Conservation (phyloP, 2,888 invertebrate genomes). For the Tiliacea aurago region DNA sequence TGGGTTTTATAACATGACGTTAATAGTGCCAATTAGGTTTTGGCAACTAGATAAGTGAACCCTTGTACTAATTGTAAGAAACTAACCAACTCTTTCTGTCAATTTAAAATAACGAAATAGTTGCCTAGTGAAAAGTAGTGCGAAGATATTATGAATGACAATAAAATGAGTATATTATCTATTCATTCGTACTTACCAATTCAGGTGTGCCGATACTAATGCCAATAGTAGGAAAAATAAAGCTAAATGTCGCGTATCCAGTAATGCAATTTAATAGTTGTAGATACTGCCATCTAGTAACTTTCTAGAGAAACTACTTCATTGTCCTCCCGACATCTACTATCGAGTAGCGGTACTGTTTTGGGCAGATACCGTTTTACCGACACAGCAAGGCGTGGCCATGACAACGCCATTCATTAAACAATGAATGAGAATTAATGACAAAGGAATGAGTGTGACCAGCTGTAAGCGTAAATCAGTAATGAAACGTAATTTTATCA, state of each 20-base stretch:
- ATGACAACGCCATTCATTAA: conserved; percentile 19
- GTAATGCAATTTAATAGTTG: not conserved
- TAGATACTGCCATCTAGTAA: conserved; percentile 18
- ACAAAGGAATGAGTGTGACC: conserved; percentile 43
- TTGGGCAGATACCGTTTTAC: not conserved
- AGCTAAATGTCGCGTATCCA: no score
- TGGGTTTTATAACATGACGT: no score
- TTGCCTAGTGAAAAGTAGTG: not conserved
- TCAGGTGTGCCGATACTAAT: not conserved
- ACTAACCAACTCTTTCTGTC: not conserved
- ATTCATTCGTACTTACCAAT: not conserved
- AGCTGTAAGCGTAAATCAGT: not conserved
- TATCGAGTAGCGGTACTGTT: conserved; percentile 19
- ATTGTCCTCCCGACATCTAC: conserved; percentile 23
- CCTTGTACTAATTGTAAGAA: not conserved
- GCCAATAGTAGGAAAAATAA: not conserved
- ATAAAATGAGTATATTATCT: not conserved
- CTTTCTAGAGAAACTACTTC: not conserved
- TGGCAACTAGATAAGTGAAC: not conserved
- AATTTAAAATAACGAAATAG: not conserved
- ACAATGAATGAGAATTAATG: not conserved
- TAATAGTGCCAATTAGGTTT: not conserved
- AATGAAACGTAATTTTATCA: not conserved
- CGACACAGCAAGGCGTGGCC: conserved; percentile 5
- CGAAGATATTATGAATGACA: not conserved